Percentiles rank a stretch among this genome's conserved stretches.
Evolutionary conservation across 2,888 invertebrate genomes (phyloP).

Genomic region (Junonia oenone): DNA sequence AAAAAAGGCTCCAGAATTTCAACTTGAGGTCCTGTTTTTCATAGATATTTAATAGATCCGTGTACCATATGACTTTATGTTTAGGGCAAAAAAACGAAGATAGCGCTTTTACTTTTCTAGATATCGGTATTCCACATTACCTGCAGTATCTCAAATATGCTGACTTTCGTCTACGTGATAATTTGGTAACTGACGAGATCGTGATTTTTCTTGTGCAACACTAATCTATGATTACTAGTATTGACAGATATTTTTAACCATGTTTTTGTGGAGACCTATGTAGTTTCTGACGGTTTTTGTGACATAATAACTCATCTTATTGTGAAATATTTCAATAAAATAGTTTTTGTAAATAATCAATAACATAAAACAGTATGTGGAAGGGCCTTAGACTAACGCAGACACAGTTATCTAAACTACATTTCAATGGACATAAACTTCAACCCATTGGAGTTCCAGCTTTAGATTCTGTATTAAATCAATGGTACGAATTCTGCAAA

Average conservation of each 20-base stretch:
- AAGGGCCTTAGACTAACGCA: conserved; percentile 71
- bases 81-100: too few relatives aligned
- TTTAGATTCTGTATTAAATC: conserved; percentile 79
- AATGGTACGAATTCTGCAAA: conserved; percentile 84
- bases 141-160: too few relatives aligned
- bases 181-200: conserved; percentile 2
- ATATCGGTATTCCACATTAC: too few relatives aligned
- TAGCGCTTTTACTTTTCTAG: too few relatives aligned
- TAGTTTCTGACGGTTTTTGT: conserved; percentile 52
- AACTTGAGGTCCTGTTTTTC: too few relatives aligned
- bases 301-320: conserved; percentile 53
- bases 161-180: too few relatives aligned
- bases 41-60: too few relatives aligned
- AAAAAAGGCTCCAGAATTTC: too few relatives aligned
- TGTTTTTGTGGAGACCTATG: conserved; percentile 52
- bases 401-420: conserved; percentile 65
- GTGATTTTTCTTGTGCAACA: conserved; percentile 16
- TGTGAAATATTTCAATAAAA: conserved; percentile 54
- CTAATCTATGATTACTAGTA: conserved; percentile 14
- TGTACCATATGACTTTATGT: too few relatives aligned
- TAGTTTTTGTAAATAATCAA: conserved; percentile 47
- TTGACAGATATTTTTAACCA: conserved; percentile 65
- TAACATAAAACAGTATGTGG: conserved; percentile 60
- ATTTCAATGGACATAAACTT: conserved; percentile 64
- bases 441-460: conserved; percentile 72